Evolutionary conservation across 2,113 vertebrate species (phyloP).

Genomic region (Cyanocitta stelleri): DNA sequence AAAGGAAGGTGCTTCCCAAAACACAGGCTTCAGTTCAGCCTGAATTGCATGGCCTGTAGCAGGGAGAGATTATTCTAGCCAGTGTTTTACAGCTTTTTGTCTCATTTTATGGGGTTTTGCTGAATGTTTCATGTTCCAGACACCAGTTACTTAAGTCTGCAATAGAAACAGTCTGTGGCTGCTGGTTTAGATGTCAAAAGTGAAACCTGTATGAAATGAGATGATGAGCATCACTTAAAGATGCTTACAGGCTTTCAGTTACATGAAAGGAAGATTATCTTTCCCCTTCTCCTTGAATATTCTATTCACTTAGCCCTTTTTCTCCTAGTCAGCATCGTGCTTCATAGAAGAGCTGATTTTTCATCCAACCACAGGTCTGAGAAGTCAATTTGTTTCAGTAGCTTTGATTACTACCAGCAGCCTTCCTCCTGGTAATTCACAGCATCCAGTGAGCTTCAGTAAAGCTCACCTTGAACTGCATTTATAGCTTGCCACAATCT

Average conservation of each 20-base stretch:
- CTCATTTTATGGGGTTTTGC: background rate
- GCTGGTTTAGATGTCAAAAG: background rate
- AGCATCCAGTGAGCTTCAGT: background rate
- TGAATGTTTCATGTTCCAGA: background rate
- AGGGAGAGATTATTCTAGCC: background rate
- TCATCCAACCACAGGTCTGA: background rate
- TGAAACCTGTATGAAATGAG: background rate
- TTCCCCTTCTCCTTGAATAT: background rate
- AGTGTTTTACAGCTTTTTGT: background rate
- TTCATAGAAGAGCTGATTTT: background rate
- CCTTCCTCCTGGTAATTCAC: background rate
- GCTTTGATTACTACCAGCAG: constrained; percentile 15
- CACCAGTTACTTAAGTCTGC: background rate
- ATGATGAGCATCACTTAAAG: background rate
- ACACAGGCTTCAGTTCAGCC: background rate
- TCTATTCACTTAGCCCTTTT: background rate
- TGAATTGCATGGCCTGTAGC: background rate
- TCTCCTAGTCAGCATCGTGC: background rate
- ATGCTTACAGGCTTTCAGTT: background rate
- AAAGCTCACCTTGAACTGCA: background rate
- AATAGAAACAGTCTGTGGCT: background rate
- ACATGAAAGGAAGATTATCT: background rate
- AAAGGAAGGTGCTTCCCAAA: background rate
- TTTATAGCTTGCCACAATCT: background rate
- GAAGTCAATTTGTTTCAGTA: background rate